Evolutionary conservation across 2,888 invertebrate species (phyloP), one percentile per base, ranked within the genome.

Genomic region (Amphimallon solstitiale): DNA sequence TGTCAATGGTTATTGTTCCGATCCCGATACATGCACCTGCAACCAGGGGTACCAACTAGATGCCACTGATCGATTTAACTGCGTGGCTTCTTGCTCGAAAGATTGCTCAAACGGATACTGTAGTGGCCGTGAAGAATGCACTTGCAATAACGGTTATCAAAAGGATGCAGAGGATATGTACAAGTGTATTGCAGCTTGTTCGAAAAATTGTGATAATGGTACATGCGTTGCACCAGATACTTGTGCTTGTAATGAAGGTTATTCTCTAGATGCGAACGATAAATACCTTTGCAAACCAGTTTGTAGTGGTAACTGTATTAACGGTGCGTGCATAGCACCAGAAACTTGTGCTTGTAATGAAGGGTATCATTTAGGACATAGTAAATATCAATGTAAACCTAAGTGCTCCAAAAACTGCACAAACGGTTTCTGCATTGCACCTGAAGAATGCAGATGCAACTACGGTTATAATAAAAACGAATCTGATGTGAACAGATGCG

Each of bases 261-360:
- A n/a, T n/a, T n/a, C n/a, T n/a, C n/a, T n/a, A n/a, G n/a, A n/a
- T n/a, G n/a, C n/a, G n/a, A n/a, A n/a, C n/a, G n/a, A n/a, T n/a
- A n/a, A n/a, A n/a, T 66, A 45, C 62, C 12, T 38, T 9, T 66
- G 66, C 35, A 29, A 43, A 5, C 71, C 72, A 15, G 35, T 56
- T 23, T 76, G 76, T 56, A 61, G 48, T 5, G 48, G 63, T 21
- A 14, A 59, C 17, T 76, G 76, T 29, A 9, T 65, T 7, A 86
- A 88, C 73, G 85, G 85, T 1, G 72, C 69, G 0, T 87, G 87
- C 70, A 74, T 82, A 0, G 83, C 82, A 0, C 86, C 66, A n/a
- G 67, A 73, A 17, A 48, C 54, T 1, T 77, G 76, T 62, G 48
- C 70, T 10, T 66, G 66, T 15, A 15, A 59, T 19, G 0, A 1